Evolutionary conservation across 2,113 vertebrate species (phyloP), one percentile per base, ranked within the genome.

Genomic region (Enhydra lutris): DNA sequence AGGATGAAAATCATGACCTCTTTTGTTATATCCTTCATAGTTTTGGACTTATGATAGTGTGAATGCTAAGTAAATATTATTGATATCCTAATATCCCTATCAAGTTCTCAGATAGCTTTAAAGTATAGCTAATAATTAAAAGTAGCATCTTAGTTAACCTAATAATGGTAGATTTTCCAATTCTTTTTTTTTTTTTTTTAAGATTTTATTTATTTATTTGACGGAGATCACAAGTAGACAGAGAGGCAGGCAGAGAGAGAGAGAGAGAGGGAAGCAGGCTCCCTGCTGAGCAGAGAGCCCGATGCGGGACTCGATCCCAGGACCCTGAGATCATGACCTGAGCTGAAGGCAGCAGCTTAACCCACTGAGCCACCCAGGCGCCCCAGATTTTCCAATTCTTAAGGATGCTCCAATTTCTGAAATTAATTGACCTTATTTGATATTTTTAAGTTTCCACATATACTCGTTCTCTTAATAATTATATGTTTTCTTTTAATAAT

Each of bases 41-140:
- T 88, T 94, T 76, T 93, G 69, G 45, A 57, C 13, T 85, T 94
- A 55, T 20, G 15, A 69, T 5, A 59, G 12, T 84, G 29, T 89
- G 34, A 88, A 4, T 85, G 42, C 74, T 67, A 87, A 74, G n/a
- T 95, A 86, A 93, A 89, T 94, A 76, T 93, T 74, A 61, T 45
- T 85, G 76, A 67, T 93, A 74, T 76, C 17, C 80, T 82, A 63
- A 45, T 57, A 69, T 93, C 8, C 91, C 71, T 89, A 50, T 94
- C 80, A 85, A 34, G 15, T 73, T 90, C 20, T 92, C 26, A 89
- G 65, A 34, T 84, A 86, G 73, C 39, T 78, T 85, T 84, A 50
- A 90, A 92, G n/a, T 52, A 6, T 91, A 34, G 52, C 23, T 57
- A 88, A 79, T 61, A 79, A 81, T 80, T 55, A 61, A 65, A 89